Evolutionary conservation across 2,888 invertebrate genomes (phyloP).

Genomic region (Epinotia brunnichana): DNA sequence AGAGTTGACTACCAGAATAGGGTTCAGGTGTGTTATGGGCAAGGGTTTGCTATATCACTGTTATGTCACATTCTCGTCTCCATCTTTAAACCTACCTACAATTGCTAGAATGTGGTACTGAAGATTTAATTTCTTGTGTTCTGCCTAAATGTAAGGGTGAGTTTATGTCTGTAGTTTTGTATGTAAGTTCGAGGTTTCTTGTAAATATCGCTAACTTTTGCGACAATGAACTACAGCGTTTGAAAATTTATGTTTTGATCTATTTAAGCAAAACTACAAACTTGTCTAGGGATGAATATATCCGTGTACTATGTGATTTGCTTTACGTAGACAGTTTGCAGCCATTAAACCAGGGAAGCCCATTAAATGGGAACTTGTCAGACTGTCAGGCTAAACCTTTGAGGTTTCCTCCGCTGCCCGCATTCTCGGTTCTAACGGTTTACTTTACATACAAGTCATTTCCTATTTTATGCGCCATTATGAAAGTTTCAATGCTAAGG

Average conservation of each 20-base stretch:
- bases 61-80: too few relatives aligned
- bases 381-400: slow-evolving; percentile 31
- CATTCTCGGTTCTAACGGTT: slow-evolving; percentile 37
- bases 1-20: too few relatives aligned
- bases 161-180: too few relatives aligned
- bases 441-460: slow-evolving; percentile 21
- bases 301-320: slow-evolving; percentile 45
- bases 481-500: not conserved
- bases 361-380: slow-evolving; percentile 41
- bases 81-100: too few relatives aligned
- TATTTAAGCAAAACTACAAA: too few relatives aligned
- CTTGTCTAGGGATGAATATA: slow-evolving; percentile 28
- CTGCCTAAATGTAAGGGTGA: too few relatives aligned
- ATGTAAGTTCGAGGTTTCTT: not conserved
- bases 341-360: slow-evolving; percentile 41
- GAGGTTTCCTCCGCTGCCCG: slow-evolving; percentile 29
- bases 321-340: slow-evolving; percentile 46
- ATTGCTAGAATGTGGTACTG: too few relatives aligned
- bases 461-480: slow-evolving; percentile 16
- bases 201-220: slow-evolving; percentile 48
- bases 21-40: too few relatives aligned
- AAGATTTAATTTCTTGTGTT: too few relatives aligned
- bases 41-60: too few relatives aligned
- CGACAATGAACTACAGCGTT: slow-evolving; percentile 44
- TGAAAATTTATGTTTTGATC: too few relatives aligned